These are phyloP conservation scores for Drosophila navojoa DNA, from an alignment of 1,140 invertebrate genomes.

Conservation along the genomic window DNA sequence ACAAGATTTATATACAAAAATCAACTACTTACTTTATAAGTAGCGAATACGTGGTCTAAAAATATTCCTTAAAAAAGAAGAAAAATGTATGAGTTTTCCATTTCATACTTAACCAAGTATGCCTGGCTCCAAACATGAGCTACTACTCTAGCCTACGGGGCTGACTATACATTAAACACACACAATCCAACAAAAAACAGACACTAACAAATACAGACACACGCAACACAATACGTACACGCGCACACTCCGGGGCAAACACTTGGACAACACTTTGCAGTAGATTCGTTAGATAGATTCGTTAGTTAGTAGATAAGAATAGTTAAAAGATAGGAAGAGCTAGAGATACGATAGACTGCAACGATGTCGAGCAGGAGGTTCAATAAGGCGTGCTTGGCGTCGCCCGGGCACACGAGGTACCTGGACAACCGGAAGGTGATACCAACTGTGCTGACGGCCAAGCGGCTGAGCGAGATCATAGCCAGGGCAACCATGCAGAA, in stretches of 20 bases:
- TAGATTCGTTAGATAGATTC: neutral
- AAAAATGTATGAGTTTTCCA: too few species aligned
- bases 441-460: conserved; percentile 58
- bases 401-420: conserved; percentile 1
- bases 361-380: neutral
- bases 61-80: too few species aligned
- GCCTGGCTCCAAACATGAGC: neutral
- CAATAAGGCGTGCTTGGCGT: neutral
- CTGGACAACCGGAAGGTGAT: conserved; percentile 3
- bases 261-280: neutral
- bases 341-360: too few species aligned
- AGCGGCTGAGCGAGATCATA: conserved; percentile 53
- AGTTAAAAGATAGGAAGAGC: too few species aligned
- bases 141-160: neutral
- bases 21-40: too few species aligned
- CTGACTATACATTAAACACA: neutral
- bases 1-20: too few species aligned
- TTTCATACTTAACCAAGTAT: too few species aligned
- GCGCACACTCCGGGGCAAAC: neutral
- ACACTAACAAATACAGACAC: neutral
- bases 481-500: conserved; percentile 19
- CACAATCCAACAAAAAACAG: neutral
- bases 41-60: too few species aligned
- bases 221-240: neutral
- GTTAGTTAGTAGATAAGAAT: too few species aligned